Base-by-base conservation (phyloP, 2,888 invertebrate species). In the Platerodrilus igneus region DNA sequence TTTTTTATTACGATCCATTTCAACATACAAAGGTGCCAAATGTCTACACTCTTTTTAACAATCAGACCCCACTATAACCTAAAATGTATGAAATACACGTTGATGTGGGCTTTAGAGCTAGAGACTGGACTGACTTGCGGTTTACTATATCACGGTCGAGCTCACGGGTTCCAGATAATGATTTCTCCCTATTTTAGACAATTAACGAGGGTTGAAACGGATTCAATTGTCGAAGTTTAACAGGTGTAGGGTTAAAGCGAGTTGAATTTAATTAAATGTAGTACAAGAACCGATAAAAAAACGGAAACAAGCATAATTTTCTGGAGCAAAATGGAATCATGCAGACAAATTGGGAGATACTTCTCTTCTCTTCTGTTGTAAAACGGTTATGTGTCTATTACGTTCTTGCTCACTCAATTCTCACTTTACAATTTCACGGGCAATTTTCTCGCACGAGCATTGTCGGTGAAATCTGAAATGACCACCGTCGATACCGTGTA, bases 131-230 rank as follows among this genome's bases (percentile, higher is more conserved):
- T 55, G 59, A 58, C 59, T 64, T 66, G 66, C 55, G 66, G 66
- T 61, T 57, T 55, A 53, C 55, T 59, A 61, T 60, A 62, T 64
- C 63, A 63, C 63, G 62, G 48, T 47, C 49, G 48, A 52, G 50
- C n/a, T 48, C 56, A 58, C 54, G 52, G 55, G 56, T 56, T 52
- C 56, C 53, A 60, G 62, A 64, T 66, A 67, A 67, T 66, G 66
- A 66, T 66, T 66, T 62, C 64, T 60, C 60, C 58, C 59, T 58
- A 62, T 66, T 66, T 62, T 62, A 58, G 66, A 67, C 65, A 67
- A 67, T 67, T 67, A 67, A 67, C 67, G 62, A 66, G 67, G 67
- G 67, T 67, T 59, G 62, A 63, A 64, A 63, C 63, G 63, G 64
- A 64, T 67, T 64, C 65, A 66, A 66, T 66, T 66, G 64, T 64